phyloP scores from a whole-genome alignment of 1,140 invertebrate species.

The Orussus abietinus region DNA sequence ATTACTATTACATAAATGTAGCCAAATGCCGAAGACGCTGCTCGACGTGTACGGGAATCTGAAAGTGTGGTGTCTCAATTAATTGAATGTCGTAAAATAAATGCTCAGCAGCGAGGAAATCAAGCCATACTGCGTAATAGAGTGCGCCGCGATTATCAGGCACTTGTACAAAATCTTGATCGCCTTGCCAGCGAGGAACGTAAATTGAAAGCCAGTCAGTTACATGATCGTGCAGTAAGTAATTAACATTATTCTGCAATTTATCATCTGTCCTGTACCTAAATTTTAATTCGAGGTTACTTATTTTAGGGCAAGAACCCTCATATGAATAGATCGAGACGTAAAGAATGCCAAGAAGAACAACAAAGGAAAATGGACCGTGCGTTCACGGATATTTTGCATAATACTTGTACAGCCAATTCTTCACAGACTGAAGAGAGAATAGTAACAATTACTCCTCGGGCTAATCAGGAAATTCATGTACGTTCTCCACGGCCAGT shows the following conservation, averaged over 20 bases:
- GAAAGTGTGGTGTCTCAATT: constrained; percentile 24
- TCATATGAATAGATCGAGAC: constrained; percentile 18
- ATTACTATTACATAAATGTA: too few species aligned
- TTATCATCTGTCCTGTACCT: constrained; percentile 3
- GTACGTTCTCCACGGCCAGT: constrained; percentile 7
- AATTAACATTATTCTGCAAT: constrained; percentile 3
- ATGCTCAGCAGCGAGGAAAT: constrained; percentile 43
- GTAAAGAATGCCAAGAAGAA: constrained; percentile 25
- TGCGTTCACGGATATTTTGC: constrained; percentile 25
- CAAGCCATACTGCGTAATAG: constrained; percentile 51
- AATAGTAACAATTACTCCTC: constrained; percentile 28
- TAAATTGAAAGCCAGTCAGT: constrained; percentile 38
- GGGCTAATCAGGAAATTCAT: constrained; percentile 11
- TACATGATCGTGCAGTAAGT: constrained; percentile 26
- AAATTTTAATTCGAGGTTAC: neutral
- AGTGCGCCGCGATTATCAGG: constrained; percentile 50
- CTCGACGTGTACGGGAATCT: constrained; percentile 25
- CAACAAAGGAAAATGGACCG: constrained; percentile 39
- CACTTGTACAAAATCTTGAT: constrained; percentile 46
- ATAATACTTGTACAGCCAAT: constrained; percentile 1
- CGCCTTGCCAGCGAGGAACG: constrained; percentile 34
- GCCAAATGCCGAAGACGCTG: constrained; percentile 41
- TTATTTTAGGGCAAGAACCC: constrained; percentile 13
- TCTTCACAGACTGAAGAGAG: constrained; percentile 17
- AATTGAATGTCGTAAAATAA: constrained; percentile 24